These are phyloP conservation scores for Acleris emargana DNA, from an alignment of 2,888 invertebrate genomes.

Conservation along the genomic window DNA sequence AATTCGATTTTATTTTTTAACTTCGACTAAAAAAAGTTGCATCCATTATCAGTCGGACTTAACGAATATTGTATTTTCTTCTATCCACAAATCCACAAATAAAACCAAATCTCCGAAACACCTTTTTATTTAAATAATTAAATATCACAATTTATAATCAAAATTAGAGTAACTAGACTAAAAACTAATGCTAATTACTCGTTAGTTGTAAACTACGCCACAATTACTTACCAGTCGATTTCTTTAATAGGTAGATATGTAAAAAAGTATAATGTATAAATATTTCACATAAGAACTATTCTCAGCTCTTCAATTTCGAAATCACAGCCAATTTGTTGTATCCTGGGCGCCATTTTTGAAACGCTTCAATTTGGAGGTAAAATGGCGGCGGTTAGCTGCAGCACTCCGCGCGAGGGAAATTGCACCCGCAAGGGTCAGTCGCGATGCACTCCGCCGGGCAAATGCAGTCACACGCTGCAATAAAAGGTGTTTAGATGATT, in stretches of 20 bases:
- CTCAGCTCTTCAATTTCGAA: not conserved
- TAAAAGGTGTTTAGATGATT: not conserved
- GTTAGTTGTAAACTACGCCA: constrained; percentile 25
- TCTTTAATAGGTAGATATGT: not conserved
- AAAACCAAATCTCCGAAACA: constrained; percentile 18
- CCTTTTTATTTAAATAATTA: constrained; percentile 20
- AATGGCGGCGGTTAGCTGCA: constrained; percentile 56
- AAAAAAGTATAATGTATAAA: not conserved
- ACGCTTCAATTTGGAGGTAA: constrained; percentile 60
- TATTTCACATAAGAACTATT: not conserved
- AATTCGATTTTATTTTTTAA: too few species aligned
- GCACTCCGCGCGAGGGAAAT: constrained; percentile 70
- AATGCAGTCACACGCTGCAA: constrained; percentile 70
- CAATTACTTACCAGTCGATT: constrained; percentile 15
- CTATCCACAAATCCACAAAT: not conserved
- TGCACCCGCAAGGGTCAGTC: constrained; percentile 74
- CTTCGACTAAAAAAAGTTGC: too few species aligned
- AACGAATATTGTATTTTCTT: too few species aligned
- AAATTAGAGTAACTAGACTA: constrained; percentile 33
- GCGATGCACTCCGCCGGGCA: constrained; percentile 72
- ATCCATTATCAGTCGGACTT: too few species aligned
- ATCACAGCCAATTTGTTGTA: too few species aligned
- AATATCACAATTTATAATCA: constrained; percentile 29
- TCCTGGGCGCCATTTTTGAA: constrained; percentile 11
- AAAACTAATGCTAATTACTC: constrained; percentile 28